phyloP scores from a whole-genome alignment of 2,113 vertebrate species.

The Procavia capensis region DNA sequence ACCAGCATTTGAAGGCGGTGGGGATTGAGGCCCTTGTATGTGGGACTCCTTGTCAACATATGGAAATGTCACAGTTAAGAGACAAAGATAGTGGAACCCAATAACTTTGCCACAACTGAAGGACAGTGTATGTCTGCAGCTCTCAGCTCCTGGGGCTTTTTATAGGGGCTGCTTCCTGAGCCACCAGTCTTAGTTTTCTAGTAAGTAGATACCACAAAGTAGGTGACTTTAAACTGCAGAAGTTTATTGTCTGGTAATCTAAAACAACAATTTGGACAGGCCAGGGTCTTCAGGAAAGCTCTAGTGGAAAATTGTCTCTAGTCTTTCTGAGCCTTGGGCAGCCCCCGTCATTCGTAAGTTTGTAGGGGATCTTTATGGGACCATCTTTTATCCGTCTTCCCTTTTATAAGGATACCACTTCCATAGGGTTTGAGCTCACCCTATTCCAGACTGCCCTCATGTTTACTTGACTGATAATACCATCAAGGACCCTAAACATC shows the following conservation, averaged over 20 bases:
- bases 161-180: background rate
- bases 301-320: background rate
- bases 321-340: background rate
- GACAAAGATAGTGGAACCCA: background rate
- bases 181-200: background rate
- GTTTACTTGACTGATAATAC: background rate
- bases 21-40: background rate
- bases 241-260: background rate
- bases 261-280: background rate
- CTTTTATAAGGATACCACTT: background rate
- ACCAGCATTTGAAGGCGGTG: too few species aligned
- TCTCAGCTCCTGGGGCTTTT: background rate
- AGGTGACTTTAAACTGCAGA: background rate
- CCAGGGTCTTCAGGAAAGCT: background rate
- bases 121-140: background rate
- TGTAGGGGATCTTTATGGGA: background rate
- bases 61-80: background rate
- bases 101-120: background rate
- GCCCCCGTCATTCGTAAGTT: background rate
- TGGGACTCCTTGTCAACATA: background rate
- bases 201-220: background rate
- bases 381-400: background rate
- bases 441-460: background rate
- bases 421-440: background rate
- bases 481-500: background rate